Evolutionary conservation across 2,797 vertebrate genomes (phyloP), one percentile per base, ranked within the genome.

Genomic region (Microctenopoma steveboyesi): DNA sequence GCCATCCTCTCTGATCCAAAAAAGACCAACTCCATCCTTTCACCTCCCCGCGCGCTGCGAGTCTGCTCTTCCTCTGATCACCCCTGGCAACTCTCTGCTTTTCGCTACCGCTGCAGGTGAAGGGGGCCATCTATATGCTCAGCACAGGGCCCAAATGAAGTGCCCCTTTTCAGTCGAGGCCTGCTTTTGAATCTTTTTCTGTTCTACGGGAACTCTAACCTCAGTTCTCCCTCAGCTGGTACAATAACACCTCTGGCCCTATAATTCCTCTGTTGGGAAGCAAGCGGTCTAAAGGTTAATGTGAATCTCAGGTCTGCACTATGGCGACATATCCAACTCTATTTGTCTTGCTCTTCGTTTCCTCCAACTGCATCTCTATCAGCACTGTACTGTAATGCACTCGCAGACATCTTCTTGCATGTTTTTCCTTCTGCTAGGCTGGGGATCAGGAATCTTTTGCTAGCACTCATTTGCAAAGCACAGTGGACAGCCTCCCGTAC

Each of bases 191-290:
- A 33, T 69, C 69, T 65, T 72, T 59, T 66, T 68, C 71, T 52
- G 43, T 69, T 81, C 58, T 59, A 71, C 40, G 51, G 71, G 61
- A 84, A 51, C 58, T 73, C 62, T 63, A 78, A 77, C 81, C 64
- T 78, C 79, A 60, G 64, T 77, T 60, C 50, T 78, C 61, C 80
- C 79, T 72, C 76, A 72, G 76, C 79, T 81, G 76, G 74, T 75
- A 72, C 63, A 68, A 81, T 57, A 77, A 86, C 84, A 90, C 80
- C 82, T 85, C 83, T 89, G 82, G 82, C 86, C 77, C 74, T 72
- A 63, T 86, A 87, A 91, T 89, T 85, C 85, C 73, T 87, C 86
- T 88, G 76, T 83, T 90, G 86, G 87, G 88, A 88, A 86, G 79
- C 70, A 67, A 79, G 58, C 47, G 74, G 83, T 77, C 67, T 80